Evolutionary conservation across 2,113 vertebrate species (phyloP), one percentile per base, ranked within the genome.

Genomic region (Anoura caudifer): DNA sequence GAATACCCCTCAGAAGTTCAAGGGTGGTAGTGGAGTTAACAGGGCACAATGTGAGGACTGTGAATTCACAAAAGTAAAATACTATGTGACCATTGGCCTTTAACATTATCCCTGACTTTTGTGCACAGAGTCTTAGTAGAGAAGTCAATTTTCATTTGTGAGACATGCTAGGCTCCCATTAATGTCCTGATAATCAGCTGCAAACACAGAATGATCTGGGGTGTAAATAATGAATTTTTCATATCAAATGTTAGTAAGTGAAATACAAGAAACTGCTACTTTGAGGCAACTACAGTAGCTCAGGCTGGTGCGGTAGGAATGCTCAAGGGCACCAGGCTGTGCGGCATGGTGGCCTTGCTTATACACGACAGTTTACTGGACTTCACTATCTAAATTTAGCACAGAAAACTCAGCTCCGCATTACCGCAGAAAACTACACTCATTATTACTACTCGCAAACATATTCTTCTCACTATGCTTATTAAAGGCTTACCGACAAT

Each of bases 1-100:
- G 75, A 77, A 47, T 87, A 63, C 12, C 72, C 72, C 50, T 95
- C 45, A 61, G 61, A 87, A 93, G n/a, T 96, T 65, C 70, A 90
- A 81, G 95, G 28, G n/a, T 50, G 16, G 22, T 43, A 54, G 2
- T 63, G 33, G 45, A 87, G 14, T 80, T 36, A 84, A 59, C 8
- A 79, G 69, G 72, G 43, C 69, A 45, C 73, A 85, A 33, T 17
- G 17, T 50, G 15, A 38, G 13, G 11, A 9, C 28, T 65, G 41
- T 50, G 50, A 80, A 80, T 90, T 93, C 22, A 85, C 10, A 61
- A n/a, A 84, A 63, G 19, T 50, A 8, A 93, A 63, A 38, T 45
- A 28, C 24, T 72, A 14, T 15, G 7, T 80, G n/a, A 54, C n/a
- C 52, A 67, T 2, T 85, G 41, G 2, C 52, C 76, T 72, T 86